Evolutionary conservation across 2,888 invertebrate species (phyloP).

Genomic region (Electrophaes corylata): DNA sequence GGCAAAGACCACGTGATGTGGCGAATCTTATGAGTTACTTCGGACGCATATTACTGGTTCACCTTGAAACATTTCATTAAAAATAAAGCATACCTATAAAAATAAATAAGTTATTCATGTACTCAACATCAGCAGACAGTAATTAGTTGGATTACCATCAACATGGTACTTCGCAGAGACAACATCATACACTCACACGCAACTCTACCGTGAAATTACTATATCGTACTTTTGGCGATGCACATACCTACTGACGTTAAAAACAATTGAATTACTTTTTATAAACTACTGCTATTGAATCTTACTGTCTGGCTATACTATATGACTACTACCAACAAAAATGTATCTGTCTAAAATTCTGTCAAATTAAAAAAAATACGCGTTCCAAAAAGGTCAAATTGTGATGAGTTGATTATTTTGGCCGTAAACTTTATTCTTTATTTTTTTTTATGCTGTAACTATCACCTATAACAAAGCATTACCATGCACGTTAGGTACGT

Average conservation of each 20-base stretch:
- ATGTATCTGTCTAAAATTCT: no score
- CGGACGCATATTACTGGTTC: background rate
- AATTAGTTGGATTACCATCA: constrained; percentile 33
- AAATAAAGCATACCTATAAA: constrained; percentile 11
- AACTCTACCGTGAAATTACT: constrained; percentile 36
- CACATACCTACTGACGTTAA: background rate
- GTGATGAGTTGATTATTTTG: no score
- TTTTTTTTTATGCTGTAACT: no score
- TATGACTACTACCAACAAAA: no score
- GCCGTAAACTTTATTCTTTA: no score
- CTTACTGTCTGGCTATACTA: no score
- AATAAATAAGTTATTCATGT: constrained; percentile 14
- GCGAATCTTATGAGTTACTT: background rate
- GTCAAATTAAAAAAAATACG: no score
- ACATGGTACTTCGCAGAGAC: constrained; percentile 26
- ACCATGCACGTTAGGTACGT: no score
- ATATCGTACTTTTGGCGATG: constrained; percentile 29
- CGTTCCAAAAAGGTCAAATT: no score
- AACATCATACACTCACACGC: constrained; percentile 37
- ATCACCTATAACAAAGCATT: no score
- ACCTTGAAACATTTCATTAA: constrained; percentile 1
- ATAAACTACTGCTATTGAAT: no score
- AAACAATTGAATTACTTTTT: background rate
- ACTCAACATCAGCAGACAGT: constrained; percentile 19
- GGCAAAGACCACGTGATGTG: no score